Conservation (phyloP, 2,888 invertebrate species). For the Stenolophus ochropezus region DNA sequence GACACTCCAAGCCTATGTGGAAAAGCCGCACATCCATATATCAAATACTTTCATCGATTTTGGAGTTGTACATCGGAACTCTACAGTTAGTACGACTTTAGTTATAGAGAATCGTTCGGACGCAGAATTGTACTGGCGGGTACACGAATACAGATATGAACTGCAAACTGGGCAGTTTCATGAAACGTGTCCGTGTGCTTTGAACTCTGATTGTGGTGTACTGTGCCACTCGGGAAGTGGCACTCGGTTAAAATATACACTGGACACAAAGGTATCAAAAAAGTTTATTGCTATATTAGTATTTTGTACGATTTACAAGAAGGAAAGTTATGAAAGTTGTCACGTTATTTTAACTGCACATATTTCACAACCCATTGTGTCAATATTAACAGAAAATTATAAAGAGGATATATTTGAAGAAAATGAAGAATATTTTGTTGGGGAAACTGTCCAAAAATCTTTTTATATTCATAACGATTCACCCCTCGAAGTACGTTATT, state of each 20-base stretch:
- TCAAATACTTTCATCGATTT: neutral
- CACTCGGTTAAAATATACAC: neutral
- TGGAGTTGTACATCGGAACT: neutral
- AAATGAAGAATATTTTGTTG: neutral
- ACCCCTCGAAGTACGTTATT: neutral
- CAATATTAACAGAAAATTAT: neutral
- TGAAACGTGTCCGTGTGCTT: neutral
- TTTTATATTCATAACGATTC: conserved; percentile 24
- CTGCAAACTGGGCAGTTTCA: neutral
- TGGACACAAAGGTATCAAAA: neutral
- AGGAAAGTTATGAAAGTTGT: neutral
- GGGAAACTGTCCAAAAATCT: neutral
- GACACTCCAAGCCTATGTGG: neutral
- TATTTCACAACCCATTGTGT: neutral
- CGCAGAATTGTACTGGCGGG: neutral
- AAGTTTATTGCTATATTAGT: conserved; percentile 3
- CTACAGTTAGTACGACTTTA: neutral
- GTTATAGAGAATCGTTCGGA: neutral
- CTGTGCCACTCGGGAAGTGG: conserved; percentile 12
- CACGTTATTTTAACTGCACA: conserved; percentile 3
- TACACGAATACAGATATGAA: neutral
- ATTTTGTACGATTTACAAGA: conserved; percentile 7
- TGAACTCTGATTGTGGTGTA: neutral
- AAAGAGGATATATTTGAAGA: neutral
- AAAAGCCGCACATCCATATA: conserved; percentile 2